Evolutionary conservation across 2,888 invertebrate genomes (phyloP).

Genomic region (Phortica okadai): DNA sequence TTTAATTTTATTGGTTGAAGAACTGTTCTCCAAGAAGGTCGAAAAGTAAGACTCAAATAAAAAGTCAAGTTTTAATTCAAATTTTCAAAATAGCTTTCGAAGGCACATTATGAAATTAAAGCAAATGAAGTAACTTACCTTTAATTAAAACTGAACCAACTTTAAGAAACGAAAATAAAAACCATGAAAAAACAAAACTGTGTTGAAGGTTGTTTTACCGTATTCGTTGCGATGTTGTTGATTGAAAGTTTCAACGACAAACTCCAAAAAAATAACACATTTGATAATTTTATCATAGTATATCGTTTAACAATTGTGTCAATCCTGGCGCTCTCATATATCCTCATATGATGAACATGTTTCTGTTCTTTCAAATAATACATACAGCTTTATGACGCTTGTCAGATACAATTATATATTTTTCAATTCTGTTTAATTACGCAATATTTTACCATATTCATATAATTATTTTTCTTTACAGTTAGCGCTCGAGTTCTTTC

Average conservation of each 20-base stretch:
- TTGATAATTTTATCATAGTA: neutral
- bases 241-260: neutral
- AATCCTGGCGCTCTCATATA: no score
- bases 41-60: no score
- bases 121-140: constrained; percentile 6
- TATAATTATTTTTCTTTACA: constrained; percentile 41
- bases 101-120: constrained; percentile 20
- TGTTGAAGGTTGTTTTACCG: neutral
- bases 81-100: constrained; percentile 15
- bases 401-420: constrained; percentile 26
- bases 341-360: neutral
- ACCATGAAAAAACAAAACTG: neutral
- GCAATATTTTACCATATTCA: constrained; percentile 33
- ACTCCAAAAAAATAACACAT: neutral
- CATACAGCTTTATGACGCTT: neutral
- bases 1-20: constrained; percentile 10
- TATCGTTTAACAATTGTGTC: no score
- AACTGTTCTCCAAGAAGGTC: no score
- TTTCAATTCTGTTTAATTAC: constrained; percentile 21
- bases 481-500: constrained; percentile 37
- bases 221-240: constrained; percentile 1
- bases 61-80: neutral
- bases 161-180: neutral
- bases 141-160: constrained; percentile 6
- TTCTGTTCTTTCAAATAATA: neutral